These are phyloP conservation scores for Congeria kusceri DNA, from an alignment of 2,888 invertebrate genomes.

Conservation along the genomic window DNA sequence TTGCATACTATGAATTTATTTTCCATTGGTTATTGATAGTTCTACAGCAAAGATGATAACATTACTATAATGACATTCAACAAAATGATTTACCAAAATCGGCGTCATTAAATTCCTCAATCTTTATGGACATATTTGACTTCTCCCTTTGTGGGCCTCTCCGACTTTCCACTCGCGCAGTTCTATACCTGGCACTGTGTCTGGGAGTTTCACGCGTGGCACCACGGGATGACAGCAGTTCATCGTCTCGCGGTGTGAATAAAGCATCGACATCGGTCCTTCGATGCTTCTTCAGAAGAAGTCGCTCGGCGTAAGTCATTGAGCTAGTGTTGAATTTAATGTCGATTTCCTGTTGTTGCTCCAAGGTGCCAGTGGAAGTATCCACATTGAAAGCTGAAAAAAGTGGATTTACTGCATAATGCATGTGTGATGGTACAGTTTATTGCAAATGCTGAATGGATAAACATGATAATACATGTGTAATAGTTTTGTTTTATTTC, in stretches of 20 bases:
- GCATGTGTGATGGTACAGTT: too few species aligned
- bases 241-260: conserved; percentile 61
- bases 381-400: conserved; percentile 73
- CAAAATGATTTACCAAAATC: conserved; percentile 48
- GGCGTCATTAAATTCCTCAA: conserved; percentile 57
- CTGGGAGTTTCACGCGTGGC: conserved; percentile 34
- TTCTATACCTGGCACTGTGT: conserved; percentile 33
- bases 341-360: conserved; percentile 67
- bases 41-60: too few species aligned
- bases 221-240: conserved; percentile 8
- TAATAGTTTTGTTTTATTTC: too few species aligned
- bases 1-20: too few species aligned
- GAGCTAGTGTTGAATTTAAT: conserved; percentile 77
- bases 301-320: conserved; percentile 82
- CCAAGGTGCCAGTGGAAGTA: conserved; percentile 72
- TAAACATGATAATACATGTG: too few species aligned
- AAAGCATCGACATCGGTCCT: conserved; percentile 74
- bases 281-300: conserved; percentile 83
- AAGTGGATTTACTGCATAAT: too few species aligned
- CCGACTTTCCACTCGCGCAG: conserved; percentile 1
- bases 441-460: not conserved
- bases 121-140: conserved; percentile 50
- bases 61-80: not conserved
- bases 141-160: conserved; percentile 18
- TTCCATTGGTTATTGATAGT: too few species aligned